phyloP scores from a whole-genome alignment of 2,888 invertebrate species.

The Gymnosoma rotundatum region DNA sequence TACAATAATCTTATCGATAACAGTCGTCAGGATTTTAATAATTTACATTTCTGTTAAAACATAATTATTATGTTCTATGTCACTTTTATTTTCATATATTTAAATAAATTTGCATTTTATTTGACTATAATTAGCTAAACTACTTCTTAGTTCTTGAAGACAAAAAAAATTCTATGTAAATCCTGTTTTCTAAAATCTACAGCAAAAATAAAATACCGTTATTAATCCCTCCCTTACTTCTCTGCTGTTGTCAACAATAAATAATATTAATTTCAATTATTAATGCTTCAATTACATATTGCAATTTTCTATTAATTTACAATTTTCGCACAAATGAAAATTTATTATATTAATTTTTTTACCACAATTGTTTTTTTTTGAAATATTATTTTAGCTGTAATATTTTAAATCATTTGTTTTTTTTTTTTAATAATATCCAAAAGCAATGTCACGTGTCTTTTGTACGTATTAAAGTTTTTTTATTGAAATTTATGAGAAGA shows the following conservation, averaged over 20 bases:
- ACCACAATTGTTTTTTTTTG: neutral
- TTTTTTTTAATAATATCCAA: no score
- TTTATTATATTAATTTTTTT: constrained; percentile 17
- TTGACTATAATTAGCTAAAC: no score
- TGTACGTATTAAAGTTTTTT: neutral
- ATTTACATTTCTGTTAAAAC: constrained; percentile 79
- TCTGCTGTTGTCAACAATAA: no score
- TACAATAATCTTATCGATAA: constrained; percentile 80
- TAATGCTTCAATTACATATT: neutral
- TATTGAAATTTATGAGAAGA: constrained; percentile 30
- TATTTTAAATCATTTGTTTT: neutral
- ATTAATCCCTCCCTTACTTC: no score
- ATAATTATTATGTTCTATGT: no score
- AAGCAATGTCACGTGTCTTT: constrained; percentile 58
- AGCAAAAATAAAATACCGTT: no score
- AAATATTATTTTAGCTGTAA: neutral
- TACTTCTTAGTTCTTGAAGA: no score
- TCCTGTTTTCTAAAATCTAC: neutral
- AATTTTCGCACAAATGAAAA: constrained; percentile 13
- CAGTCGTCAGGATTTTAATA: constrained; percentile 80
- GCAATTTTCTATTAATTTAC: neutral
- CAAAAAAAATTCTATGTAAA: no score
- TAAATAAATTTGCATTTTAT: no score
- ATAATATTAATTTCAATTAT: neutral
- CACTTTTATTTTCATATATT: no score